A percentile compares a stretch with the other conserved stretches of the same genome.
Conservation (phyloP, 30 jellyfish, hydroid and myxozoan species). For the Turritopsis rubra region DNA sequence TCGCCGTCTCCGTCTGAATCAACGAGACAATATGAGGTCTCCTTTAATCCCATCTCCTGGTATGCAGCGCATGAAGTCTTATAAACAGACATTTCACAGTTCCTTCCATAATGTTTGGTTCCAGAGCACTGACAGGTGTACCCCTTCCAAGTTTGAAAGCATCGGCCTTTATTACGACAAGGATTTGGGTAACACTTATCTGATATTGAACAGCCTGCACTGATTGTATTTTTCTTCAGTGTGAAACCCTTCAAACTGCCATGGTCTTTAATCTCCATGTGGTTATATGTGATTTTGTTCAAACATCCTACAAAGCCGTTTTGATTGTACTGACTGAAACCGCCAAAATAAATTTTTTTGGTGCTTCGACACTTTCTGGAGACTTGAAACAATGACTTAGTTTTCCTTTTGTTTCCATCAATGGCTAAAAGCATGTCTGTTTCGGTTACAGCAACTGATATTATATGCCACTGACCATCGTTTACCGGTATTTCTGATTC, state of each 20-base stretch:
- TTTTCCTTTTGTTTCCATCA: slow-evolving; percentile 26
- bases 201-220: slow-evolving; percentile 38
- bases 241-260: slow-evolving; percentile 28
- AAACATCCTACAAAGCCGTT: slow-evolving; percentile 81
- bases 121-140: slow-evolving; percentile 67
- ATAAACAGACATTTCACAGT: slow-evolving; percentile 59
- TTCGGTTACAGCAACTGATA: slow-evolving; percentile 6
- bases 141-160: slow-evolving; percentile 63
- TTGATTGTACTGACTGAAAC: slow-evolving; percentile 33
- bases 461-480: slow-evolving; percentile 80
- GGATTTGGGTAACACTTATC: slow-evolving; percentile 85
- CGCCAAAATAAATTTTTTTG: slow-evolving; percentile 45
- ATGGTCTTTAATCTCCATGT: slow-evolving; percentile 14
- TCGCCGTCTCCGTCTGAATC: slow-evolving; percentile 30
- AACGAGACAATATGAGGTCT: slow-evolving; percentile 21
- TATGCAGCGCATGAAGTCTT: slow-evolving; percentile 29
- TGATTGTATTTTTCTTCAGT: slow-evolving; percentile 13
- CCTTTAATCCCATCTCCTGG: slow-evolving; percentile 10
- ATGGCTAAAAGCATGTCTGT: slow-evolving; percentile 30
- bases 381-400: background rate
- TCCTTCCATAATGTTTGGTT: slow-evolving; percentile 64
- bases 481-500: slow-evolving; percentile 47
- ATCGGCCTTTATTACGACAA: slow-evolving; percentile 65
- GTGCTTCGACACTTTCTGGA: slow-evolving; percentile 14
- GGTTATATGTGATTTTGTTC: slow-evolving; percentile 32